Percentiles rank a stretch among this genome's conserved stretches.
Evolutionary conservation across 2,888 invertebrate genomes (phyloP).

Genomic region (Polyommatus icarus): DNA sequence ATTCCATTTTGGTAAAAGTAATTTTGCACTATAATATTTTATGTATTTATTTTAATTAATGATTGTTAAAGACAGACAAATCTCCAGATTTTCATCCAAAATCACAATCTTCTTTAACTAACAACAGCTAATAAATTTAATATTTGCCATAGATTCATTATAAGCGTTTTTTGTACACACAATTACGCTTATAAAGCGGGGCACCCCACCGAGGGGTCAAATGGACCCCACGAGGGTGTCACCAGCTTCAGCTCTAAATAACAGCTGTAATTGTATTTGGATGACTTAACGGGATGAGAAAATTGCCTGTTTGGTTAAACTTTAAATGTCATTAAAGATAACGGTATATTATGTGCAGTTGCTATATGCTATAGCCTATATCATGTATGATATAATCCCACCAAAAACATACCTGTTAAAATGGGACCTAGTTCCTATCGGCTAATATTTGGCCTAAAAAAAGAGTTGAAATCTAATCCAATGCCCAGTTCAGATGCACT

Average conservation of each 20-base stretch:
- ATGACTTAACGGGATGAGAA: conserved; percentile 48
- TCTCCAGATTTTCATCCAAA: not conserved
- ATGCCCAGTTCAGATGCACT: too few species aligned
- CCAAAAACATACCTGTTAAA: too few species aligned
- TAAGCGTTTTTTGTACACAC: conserved; percentile 19
- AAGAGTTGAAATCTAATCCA: too few species aligned
- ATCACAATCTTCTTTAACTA: not conserved
- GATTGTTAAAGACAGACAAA: too few species aligned
- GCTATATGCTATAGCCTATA: not conserved
- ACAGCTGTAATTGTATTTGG: conserved; percentile 73
- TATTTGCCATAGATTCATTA: conserved; percentile 19
- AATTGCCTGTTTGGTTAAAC: conserved; percentile 14
- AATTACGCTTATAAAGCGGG: conserved; percentile 16
- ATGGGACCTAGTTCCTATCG: too few species aligned
- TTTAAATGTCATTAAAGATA: not conserved
- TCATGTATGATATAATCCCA: too few species aligned
- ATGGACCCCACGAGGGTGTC: conserved; percentile 49
- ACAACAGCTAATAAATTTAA: not conserved
- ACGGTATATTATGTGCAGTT: too few species aligned
- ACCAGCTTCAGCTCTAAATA: conserved; percentile 56
- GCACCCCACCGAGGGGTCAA: conserved; percentile 45
- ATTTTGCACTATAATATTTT: not conserved
- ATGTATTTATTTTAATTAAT: too few species aligned
- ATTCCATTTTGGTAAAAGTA: not conserved
- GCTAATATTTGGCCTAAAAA: too few species aligned